Conservation (phyloP, 2,113 vertebrate species). For the Pantherophis guttatus region DNA sequence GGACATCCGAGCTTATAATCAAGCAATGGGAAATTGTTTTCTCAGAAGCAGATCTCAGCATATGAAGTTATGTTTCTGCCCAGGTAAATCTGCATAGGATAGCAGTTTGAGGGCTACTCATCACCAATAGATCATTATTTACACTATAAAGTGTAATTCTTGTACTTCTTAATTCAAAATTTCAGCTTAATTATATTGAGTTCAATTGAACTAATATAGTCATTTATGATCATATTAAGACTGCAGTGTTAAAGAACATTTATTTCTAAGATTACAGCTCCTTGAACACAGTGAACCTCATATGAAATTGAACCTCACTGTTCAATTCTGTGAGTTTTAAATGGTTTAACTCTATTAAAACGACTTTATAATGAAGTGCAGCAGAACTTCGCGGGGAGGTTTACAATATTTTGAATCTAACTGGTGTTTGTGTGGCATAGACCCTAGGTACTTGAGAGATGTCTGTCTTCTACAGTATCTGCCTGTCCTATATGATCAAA, state of each 20-base stretch:
- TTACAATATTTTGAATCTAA: neutral
- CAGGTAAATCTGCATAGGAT: neutral
- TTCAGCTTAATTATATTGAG: neutral
- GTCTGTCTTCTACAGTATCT: neutral
- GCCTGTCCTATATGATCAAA: neutral
- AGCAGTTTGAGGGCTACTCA: neutral
- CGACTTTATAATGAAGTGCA: constrained; percentile 1
- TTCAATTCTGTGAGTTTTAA: neutral
- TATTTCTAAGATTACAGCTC: neutral
- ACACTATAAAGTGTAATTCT: neutral
- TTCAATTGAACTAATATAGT: neutral
- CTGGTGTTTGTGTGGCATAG: neutral
- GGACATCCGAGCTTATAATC: neutral
- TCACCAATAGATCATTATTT: neutral
- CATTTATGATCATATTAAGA: neutral
- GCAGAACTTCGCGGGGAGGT: neutral
- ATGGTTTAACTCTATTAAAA: neutral
- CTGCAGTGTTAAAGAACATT: neutral
- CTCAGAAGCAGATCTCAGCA: neutral
- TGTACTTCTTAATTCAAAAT: neutral
- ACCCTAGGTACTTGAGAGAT: neutral
- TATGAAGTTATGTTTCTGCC: neutral
- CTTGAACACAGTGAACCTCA: neutral
- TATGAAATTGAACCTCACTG: neutral
- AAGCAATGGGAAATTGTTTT: neutral